A percentile compares a stretch with the other conserved stretches of the same genome.
These are phyloP conservation scores for Euura lappo DNA, from an alignment of 1,140 invertebrate genomes.

Conservation along the genomic window DNA sequence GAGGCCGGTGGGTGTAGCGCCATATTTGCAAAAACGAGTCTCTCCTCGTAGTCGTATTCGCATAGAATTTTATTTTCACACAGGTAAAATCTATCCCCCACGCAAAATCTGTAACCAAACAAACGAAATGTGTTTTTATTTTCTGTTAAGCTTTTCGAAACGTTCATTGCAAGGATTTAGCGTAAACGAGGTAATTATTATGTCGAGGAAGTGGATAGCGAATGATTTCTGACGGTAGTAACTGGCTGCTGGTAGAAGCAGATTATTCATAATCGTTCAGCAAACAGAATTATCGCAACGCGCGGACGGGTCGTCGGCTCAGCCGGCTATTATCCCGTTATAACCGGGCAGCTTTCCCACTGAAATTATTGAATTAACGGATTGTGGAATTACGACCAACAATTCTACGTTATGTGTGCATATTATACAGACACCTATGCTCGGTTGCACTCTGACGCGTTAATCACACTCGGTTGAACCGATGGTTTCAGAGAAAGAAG, in stretches of 20 bases:
- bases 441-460: background rate
- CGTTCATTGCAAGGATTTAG: too few species aligned
- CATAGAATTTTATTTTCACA: conserved; percentile 98
- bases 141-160: too few species aligned
- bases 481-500: too few species aligned
- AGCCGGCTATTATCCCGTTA: conserved; percentile 5
- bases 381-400: conserved; percentile 4
- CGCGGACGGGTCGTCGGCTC: conserved; percentile 19
- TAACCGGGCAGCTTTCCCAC: background rate
- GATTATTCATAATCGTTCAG: conserved; percentile 47
- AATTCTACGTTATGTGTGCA: background rate
- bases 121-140: background rate
- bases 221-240: too few species aligned
- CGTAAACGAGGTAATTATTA: too few species aligned
- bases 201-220: too few species aligned
- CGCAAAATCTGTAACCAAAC: conserved; percentile 84
- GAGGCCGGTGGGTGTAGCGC: conserved; percentile 84
- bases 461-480: background rate
- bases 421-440: too few species aligned
- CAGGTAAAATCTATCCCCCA: conserved; percentile 94
- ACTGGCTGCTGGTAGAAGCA: conserved; percentile 17
- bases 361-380: conserved; percentile 7
- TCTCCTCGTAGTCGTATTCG: conserved; percentile 96
- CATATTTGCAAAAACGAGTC: conserved; percentile 90
- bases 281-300: conserved; percentile 49